Conservation (phyloP, 2,888 invertebrate species). For the Sinelater perroti region DNA sequence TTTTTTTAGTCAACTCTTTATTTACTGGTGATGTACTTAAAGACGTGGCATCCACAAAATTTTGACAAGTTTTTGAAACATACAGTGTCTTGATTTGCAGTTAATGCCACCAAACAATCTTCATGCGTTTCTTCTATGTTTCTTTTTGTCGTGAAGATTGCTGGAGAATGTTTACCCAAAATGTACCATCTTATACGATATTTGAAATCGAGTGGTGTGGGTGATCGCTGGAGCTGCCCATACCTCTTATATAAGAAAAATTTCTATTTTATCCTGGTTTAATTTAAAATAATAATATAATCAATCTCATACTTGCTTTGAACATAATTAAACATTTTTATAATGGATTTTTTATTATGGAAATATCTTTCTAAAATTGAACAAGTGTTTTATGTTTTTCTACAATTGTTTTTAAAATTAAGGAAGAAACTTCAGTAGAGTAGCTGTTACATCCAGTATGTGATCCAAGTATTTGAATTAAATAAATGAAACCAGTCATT, state of each 20-base stretch:
- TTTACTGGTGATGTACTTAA: no score
- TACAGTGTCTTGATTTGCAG: no score
- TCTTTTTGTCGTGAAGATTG: background rate
- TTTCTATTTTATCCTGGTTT: conserved; percentile 4
- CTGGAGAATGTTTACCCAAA: conserved; percentile 1
- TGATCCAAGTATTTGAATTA: conserved; percentile 1
- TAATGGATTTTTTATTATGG: background rate
- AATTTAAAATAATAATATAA: background rate
- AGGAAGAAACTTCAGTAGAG: conserved; percentile 23
- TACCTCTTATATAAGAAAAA: conserved; percentile 9
- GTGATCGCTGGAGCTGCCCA: conserved; percentile 7
- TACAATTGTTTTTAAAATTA: conserved; percentile 31
- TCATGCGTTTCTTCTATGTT: no score
- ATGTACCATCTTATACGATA: conserved; percentile 4
- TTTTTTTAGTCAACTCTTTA: background rate
- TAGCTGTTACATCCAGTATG: no score
- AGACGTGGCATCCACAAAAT: background rate
- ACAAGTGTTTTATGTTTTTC: conserved; percentile 37
- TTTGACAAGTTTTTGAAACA: background rate
- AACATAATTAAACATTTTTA: background rate
- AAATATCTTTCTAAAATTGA: conserved; percentile 19
- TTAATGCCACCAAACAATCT: no score
- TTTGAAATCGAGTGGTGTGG: conserved; percentile 7
- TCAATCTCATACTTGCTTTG: background rate
- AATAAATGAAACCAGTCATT: conserved; percentile 20